Evolutionary conservation across 2,888 invertebrate genomes (phyloP).

Genomic region (Cyclophora albipunctata): DNA sequence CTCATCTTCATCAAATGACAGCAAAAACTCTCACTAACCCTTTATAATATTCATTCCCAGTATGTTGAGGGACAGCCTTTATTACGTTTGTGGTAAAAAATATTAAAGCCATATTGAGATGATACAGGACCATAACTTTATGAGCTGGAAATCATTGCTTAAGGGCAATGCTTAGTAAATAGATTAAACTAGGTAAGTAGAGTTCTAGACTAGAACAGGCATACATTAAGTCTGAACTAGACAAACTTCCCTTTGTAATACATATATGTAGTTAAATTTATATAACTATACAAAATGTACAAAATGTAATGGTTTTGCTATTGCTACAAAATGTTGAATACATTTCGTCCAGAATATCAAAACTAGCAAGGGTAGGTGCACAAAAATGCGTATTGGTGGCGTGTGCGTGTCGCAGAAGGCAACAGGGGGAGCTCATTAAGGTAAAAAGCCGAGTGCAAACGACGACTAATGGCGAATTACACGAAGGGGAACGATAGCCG

Average conservation of each 20-base stretch:
- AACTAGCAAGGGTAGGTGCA: conserved; percentile 45
- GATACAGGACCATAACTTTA: too few species aligned
- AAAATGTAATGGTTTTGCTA: too few species aligned
- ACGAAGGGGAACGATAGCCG: conserved; percentile 66
- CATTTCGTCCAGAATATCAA: conserved; percentile 7
- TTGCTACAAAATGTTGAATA: too few species aligned
- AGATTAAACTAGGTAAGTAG: too few species aligned
- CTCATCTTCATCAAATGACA: conserved; percentile 41
- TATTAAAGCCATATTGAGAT: too few species aligned
- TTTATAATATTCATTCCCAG: conserved; percentile 29
- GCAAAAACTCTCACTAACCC: conserved; percentile 64
- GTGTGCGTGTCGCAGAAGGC: conserved; percentile 51
- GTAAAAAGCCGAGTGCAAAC: conserved; percentile 75
- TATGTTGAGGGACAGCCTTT: conserved; percentile 12
- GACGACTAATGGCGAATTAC: conserved; percentile 73
- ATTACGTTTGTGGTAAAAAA: conserved; percentile 8
- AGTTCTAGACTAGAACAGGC: too few species aligned
- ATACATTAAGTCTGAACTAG: neutral
- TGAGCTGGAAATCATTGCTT: too few species aligned
- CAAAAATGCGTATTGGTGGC: conserved; percentile 65
- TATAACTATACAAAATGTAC: too few species aligned
- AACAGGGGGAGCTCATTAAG: conserved; percentile 70
- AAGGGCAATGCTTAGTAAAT: too few species aligned
- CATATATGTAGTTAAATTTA: too few species aligned
- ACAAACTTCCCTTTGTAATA: neutral